A percentile compares a stretch with the other conserved stretches of the same genome.
These are phyloP conservation scores for Orthosia gothica DNA, from an alignment of 2,888 invertebrate genomes.

Conservation along the genomic window DNA sequence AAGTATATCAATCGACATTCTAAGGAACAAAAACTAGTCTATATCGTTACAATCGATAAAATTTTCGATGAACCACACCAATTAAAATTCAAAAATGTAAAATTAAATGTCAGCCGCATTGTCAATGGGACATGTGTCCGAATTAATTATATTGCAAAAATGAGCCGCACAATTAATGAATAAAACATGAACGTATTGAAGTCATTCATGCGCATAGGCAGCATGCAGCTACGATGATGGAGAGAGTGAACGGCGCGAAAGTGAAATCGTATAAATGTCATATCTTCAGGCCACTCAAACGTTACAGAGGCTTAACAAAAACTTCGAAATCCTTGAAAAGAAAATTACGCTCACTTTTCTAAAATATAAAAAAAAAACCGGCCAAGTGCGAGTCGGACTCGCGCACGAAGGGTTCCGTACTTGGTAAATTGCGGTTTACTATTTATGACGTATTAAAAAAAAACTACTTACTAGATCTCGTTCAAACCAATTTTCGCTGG, in stretches of 20 bases:
- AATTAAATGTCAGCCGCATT: slow-evolving; percentile 60
- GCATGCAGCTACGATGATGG: slow-evolving; percentile 70
- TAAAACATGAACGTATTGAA: slow-evolving; percentile 75
- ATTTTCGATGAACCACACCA: slow-evolving; percentile 39
- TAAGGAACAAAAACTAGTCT: slow-evolving; percentile 33
- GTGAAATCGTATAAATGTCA: slow-evolving; percentile 77
- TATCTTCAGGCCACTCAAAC: slow-evolving; percentile 56
- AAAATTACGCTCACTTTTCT: slow-evolving; percentile 25
- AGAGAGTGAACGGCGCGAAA: slow-evolving; percentile 82
- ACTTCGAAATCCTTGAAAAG: slow-evolving; percentile 5
- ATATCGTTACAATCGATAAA: slow-evolving; percentile 23
- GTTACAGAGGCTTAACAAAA: slow-evolving; percentile 26
- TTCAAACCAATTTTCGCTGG: too few species aligned
- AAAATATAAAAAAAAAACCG: too few species aligned
- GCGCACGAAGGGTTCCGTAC: too few species aligned
- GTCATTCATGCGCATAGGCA: slow-evolving; percentile 78
- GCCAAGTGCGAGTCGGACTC: too few species aligned
- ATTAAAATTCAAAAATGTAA: slow-evolving; percentile 59
- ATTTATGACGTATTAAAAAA: too few species aligned
- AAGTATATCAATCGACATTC: slow-evolving; percentile 25
- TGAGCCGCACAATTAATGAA: slow-evolving; percentile 70
- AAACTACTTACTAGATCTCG: too few species aligned
- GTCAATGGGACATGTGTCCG: slow-evolving; percentile 61
- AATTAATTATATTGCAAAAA: slow-evolving; percentile 68
- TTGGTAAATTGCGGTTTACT: too few species aligned